A percentile compares a stretch with the other conserved stretches of the same genome.
Conservation (phyloP, 1,140 invertebrate genomes). For the Cyrtorhinus lividipennis region DNA sequence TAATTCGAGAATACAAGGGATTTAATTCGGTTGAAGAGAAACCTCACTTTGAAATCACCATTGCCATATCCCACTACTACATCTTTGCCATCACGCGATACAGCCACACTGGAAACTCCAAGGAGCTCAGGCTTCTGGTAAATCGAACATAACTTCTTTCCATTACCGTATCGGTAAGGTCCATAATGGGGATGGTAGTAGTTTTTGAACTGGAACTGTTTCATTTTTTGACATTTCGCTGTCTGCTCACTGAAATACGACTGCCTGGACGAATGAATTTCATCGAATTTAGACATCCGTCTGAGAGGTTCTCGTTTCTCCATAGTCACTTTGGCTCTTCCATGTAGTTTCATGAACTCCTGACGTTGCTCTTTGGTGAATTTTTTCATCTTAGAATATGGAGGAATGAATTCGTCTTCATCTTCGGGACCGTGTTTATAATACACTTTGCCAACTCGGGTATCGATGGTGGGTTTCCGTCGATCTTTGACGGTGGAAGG, state of each 20-base stretch:
- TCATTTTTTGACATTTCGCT: not conserved
- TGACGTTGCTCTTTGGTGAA: not conserved
- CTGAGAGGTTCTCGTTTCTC: not conserved
- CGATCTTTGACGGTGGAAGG: not conserved
- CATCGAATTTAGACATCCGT: not conserved
- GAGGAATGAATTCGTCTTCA: constrained; percentile 1
- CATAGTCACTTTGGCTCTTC: not conserved
- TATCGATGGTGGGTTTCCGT: not conserved
- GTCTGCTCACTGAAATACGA: not conserved
- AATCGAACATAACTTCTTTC: not conserved
- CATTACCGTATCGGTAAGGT: not conserved
- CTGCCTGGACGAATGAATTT: not conserved
- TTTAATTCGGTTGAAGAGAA: too few relatives aligned
- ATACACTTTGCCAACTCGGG: not conserved
- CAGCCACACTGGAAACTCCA: not conserved
- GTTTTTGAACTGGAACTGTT: not conserved
- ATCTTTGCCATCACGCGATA: not conserved
- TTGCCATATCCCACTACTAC: not conserved
- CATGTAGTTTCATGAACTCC: not conserved
- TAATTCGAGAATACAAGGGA: too few relatives aligned
- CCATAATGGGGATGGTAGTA: not conserved
- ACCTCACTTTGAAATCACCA: not conserved
- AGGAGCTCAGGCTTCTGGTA: not conserved
- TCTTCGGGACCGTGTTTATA: not conserved
- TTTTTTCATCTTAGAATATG: not conserved